Base-by-base conservation (phyloP, 1,140 invertebrate species). In the Centruroides vittatus region DNA sequence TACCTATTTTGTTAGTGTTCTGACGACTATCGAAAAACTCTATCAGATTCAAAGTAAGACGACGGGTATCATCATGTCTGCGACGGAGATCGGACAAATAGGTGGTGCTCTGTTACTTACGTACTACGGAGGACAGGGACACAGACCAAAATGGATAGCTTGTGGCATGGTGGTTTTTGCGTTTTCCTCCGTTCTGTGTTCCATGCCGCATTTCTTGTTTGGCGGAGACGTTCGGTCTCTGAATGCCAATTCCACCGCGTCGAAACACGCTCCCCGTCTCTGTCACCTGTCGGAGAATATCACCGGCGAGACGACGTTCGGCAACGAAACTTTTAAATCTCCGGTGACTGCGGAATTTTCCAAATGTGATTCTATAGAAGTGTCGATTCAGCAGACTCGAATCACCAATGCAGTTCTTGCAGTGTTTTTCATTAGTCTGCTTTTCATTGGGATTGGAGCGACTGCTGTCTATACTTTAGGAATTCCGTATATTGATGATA, bases 21-120 rank as follows among this genome's bases (percentile, higher is more conserved):
- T 96, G 69, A 97, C 94, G 36, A 97, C 93, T 10, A 89, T 98
- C 48, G 93, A 98, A 75, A 96, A 96, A 76, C 78, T 97, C 47
- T 97, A 93, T 73, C 88, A 92, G 78, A 88, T 97, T 56, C 90
- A 93, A 69, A 94, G 90, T 57, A 91, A 90, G 72, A 93, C 91
- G 8, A 95, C 91, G 0, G 93, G 93, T 0, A 84, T 93, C 52
- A 84, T 97, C 65, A 84, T 96, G 78, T 90, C 88, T 61, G 90
- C 91, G 9, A 93, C 91, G 36, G 93, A 98, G 74, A 89, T 97
- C 67, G 93, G 94, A 3, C 92, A 95, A 73, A 93, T 94, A 64
- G 84, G 68, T 35, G 72, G 72, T 9, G 87, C 89, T 13, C 75
- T 95, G 58, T 61, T 76, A 8, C 77, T 96, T 66, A 76, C 96